These are phyloP conservation scores for Acanthopleura granulata DNA, from an alignment of 2,888 invertebrate genomes.

Conservation along the genomic window DNA sequence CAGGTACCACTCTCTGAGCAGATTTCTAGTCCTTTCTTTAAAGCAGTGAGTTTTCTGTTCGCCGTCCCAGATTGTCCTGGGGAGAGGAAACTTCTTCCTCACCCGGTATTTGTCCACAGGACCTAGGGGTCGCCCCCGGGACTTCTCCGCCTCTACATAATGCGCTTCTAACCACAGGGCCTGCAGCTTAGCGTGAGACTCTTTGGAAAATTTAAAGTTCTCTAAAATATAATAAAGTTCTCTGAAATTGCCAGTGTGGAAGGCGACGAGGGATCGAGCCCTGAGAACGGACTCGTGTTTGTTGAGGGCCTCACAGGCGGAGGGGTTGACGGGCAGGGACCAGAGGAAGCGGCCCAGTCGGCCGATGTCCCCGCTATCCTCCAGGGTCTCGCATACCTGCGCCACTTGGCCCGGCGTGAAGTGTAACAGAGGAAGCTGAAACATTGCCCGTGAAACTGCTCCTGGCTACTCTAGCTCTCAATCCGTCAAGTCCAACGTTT, in stretches of 20 bases:
- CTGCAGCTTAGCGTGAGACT: constrained; percentile 87
- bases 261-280: constrained; percentile 88
- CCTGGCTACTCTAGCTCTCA: background rate
- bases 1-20: constrained; percentile 94
- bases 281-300: constrained; percentile 89
- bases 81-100: constrained; percentile 92
- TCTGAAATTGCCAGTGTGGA: constrained; percentile 90
- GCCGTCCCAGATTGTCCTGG: constrained; percentile 94
- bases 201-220: constrained; percentile 89
- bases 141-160: constrained; percentile 92
- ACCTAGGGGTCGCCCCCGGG: constrained; percentile 89
- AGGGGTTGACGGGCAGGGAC: constrained; percentile 87
- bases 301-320: constrained; percentile 84
- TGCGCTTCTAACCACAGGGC: constrained; percentile 96
- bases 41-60: constrained; percentile 97
- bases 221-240: constrained; percentile 91
- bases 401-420: constrained; percentile 69
- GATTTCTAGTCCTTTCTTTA: constrained; percentile 91
- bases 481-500: no score
- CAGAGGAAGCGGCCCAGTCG: constrained; percentile 86
- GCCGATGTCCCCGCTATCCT: constrained; percentile 73
- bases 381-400: constrained; percentile 69
- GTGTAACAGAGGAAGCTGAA: constrained; percentile 59
- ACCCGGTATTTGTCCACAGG: constrained; percentile 95
- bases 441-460: constrained; percentile 35